These are phyloP conservation scores for Ceriagrion tenellum DNA, from an alignment of 2,888 invertebrate species.

Conservation along the genomic window DNA sequence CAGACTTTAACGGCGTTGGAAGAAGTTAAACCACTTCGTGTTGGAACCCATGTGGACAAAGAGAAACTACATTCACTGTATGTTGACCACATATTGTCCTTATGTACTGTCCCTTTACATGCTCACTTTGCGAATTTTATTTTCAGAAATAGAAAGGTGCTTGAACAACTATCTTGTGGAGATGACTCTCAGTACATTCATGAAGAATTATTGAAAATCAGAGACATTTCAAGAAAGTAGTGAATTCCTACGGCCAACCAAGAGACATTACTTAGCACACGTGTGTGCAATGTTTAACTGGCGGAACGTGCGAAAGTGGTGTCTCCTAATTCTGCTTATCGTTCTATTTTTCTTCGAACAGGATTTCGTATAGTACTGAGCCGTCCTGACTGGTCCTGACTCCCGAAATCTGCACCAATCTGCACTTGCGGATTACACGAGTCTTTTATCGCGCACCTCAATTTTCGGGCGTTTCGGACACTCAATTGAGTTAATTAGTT, in stretches of 20 bases:
- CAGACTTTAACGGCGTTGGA: slow-evolving; percentile 35
- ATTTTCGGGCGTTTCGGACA: neutral
- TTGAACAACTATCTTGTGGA: neutral
- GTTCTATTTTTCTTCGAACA: neutral
- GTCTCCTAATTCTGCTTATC: neutral
- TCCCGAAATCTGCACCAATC: neutral
- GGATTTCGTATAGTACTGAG: neutral
- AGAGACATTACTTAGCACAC: neutral
- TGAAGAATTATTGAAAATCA: neutral
- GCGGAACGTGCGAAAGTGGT: neutral
- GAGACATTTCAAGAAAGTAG: neutral
- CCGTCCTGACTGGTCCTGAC: no score
- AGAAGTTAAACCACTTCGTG: slow-evolving; percentile 1
- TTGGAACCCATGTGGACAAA: neutral
- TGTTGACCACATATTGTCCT: neutral
- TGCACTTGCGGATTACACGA: slow-evolving; percentile 3
- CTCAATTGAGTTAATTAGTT: slow-evolving; percentile 41
- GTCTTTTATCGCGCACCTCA: neutral
- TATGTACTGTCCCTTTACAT: neutral
- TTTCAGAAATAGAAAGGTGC: slow-evolving; percentile 1
- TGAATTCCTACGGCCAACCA: neutral
- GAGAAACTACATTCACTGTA: neutral
- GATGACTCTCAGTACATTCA: neutral
- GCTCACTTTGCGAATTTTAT: neutral
- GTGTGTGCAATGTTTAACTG: neutral